Evolutionary conservation across 2,888 invertebrate genomes (phyloP), one percentile per base, ranked within the genome.

Genomic region (Amblyteles armatorius): DNA sequence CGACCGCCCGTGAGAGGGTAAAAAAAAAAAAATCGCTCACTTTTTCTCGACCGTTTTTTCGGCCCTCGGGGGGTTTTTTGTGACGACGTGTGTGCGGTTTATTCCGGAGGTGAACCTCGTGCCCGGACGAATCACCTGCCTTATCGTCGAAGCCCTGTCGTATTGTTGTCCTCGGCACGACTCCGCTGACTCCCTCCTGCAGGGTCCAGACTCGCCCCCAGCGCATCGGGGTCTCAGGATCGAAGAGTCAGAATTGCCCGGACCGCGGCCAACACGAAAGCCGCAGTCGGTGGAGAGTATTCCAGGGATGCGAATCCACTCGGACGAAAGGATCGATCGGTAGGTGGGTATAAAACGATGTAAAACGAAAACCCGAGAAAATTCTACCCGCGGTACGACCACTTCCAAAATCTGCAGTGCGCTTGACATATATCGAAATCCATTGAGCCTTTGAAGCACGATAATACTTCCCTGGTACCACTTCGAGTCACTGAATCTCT

Each of bases 111-210:
- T 44, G 52, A 73, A 79, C 55, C 44, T 69, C 44, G 74, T 57
- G 78, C 65, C 57, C 63, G 67, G 50, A 22, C 67, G 79, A 79
- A 69, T 79, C 83, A 73, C 63, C 65, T 83, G 13, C 22, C 74
- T 83, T 71, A 76, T 79, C 83, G 71, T 76, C 76, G 76, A 79
- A 79, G 55, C 55, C 76, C 76, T 36, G 60, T 71, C 65, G 71
- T 55, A 79, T 83, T 83, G 79, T 83, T 69, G 76, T 76, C 71
- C 40, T 71, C 40, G 44, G 79, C 79, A 71, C 69, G 55, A 71
- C 33, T 67, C 79, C 65, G 48, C 48, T 48, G 65, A 80, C 67
- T 67, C 13, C 9, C 65, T 73, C 29, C 22, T 29, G 44, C 57
- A 55, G 67, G 69, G 19, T 63, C 63, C 65, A 29, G 76, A 44